A percentile compares a stretch with the other conserved stretches of the same genome.
These are phyloP conservation scores for Saguinus imperator DNA, from an alignment of 2,113 vertebrate species.

Conservation along the genomic window DNA sequence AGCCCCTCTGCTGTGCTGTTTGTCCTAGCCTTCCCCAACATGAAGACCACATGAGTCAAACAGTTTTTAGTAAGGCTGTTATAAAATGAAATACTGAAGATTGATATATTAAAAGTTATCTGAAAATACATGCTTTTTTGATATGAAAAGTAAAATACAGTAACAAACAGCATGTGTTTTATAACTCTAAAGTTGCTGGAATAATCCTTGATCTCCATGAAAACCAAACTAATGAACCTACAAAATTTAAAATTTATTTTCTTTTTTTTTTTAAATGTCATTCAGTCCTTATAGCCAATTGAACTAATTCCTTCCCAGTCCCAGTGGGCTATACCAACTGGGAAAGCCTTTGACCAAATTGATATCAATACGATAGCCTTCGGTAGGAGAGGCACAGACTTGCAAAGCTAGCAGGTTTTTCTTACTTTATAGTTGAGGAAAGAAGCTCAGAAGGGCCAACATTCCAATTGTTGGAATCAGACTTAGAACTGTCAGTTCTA, in stretches of 20 bases:
- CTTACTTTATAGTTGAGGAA: neutral
- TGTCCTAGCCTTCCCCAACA: neutral
- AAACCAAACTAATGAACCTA: neutral
- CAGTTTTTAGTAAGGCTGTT: neutral
- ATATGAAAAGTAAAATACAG: neutral
- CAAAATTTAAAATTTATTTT: neutral
- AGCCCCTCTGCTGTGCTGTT: fast-evolving
- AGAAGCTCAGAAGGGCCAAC: neutral
- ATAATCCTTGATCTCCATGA: neutral
- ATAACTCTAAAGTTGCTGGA: neutral
- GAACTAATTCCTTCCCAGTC: neutral
- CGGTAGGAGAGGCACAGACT: neutral
- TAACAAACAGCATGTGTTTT: neutral
- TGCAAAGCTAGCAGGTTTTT: neutral
- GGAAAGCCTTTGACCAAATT: neutral
- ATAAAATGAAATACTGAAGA: neutral
- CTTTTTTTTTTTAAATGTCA: neutral
- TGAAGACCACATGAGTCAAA: neutral
- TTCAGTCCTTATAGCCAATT: neutral
- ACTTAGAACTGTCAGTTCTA: neutral
- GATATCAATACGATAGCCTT: too few species aligned
- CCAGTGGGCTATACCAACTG: neutral
- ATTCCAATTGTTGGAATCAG: neutral
- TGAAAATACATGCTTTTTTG: neutral
- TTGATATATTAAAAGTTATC: neutral